Conservation (phyloP, 92 coral and sea anemone genomes). For the Porites rus region DNA sequence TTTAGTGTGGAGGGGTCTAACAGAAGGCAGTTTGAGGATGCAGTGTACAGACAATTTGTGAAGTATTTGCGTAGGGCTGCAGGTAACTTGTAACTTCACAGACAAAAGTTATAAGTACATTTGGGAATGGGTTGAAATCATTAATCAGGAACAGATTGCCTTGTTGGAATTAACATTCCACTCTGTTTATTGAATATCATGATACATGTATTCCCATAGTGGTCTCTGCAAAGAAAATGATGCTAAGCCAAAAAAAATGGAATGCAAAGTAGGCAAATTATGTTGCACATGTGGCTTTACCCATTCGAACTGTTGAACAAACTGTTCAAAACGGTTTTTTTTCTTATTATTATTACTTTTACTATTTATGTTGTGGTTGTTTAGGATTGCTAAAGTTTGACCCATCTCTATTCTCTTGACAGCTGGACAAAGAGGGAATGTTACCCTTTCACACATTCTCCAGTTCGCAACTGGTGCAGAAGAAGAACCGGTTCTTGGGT, state of each 20-base stretch:
- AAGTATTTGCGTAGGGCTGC: constrained; percentile 80
- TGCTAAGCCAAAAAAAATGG: too few species aligned
- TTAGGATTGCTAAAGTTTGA: constrained; percentile 15
- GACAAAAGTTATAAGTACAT: too few species aligned
- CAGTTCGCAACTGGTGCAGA: constrained; percentile 78
- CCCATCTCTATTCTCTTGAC: constrained; percentile 31
- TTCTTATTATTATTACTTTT: background rate
- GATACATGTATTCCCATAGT: too few species aligned
- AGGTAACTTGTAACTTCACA: constrained; percentile 63
- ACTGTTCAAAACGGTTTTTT: too few species aligned
- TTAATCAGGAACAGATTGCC: too few species aligned
- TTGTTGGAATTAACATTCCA: background rate
- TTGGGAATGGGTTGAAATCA: too few species aligned
- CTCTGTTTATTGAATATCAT: too few species aligned
- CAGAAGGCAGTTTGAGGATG: constrained; percentile 56
- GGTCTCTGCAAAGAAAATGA: too few species aligned
- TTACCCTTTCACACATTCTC: constrained; percentile 65
- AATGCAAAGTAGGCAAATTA: too few species aligned
- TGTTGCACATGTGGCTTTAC: too few species aligned
- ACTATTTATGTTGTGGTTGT: background rate
- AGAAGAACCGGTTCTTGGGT: constrained; percentile 82
- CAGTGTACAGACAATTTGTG: constrained; percentile 62
- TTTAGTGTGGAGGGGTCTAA: constrained; percentile 74
- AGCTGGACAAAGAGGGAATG: constrained; percentile 77
- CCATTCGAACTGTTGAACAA: too few species aligned